Conservation (phyloP, 2,797 vertebrate genomes). For the Sarcoramphus papa region DNA sequence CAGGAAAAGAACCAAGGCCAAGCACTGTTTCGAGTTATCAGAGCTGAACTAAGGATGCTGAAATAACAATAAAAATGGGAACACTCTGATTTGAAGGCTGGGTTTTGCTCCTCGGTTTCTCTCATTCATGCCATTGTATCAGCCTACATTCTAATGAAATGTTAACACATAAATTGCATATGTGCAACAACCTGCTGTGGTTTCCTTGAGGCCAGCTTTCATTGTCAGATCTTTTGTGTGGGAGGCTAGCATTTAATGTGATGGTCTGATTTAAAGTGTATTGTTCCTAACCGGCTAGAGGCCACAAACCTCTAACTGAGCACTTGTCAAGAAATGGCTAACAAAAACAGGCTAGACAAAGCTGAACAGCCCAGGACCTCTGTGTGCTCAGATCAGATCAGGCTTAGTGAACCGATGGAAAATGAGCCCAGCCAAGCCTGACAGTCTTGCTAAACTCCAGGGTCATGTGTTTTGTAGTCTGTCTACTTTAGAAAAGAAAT, state of each 20-base stretch:
- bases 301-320: not conserved
- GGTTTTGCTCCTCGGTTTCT: not conserved
- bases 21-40: not conserved
- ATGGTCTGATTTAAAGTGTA: conserved; percentile 10
- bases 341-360: not conserved
- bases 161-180: not conserved
- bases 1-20: not conserved
- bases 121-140: not conserved
- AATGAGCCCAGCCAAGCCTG: not conserved
- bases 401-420: not conserved
- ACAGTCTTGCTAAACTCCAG: not conserved
- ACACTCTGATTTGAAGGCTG: not conserved
- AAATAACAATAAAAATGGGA: not conserved
- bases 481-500: not conserved
- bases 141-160: not conserved
- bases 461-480: not conserved
- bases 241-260: not conserved
- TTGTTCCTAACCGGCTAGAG: not conserved
- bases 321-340: not conserved
- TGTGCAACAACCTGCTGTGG: not conserved
- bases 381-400: not conserved
- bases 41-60: not conserved
- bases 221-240: not conserved
- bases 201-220: not conserved
- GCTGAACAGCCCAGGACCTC: not conserved